phyloP scores from a whole-genome alignment of 2,888 invertebrate genomes.

The Napeogenes inachia region DNA sequence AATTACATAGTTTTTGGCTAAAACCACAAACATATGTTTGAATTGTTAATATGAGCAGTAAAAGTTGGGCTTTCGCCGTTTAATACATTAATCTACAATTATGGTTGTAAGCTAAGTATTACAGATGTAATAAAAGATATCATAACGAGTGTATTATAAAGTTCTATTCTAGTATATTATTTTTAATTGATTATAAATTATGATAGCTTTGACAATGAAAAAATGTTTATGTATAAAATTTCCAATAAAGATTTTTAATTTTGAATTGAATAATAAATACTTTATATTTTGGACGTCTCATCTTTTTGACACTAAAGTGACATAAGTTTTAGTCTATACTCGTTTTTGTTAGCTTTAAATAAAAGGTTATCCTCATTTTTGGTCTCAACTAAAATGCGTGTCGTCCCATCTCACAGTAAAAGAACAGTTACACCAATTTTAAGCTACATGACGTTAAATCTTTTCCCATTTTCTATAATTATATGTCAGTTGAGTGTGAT shows the following conservation, averaged over 20 bases:
- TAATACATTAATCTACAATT: constrained; percentile 10
- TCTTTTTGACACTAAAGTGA: too few relatives aligned
- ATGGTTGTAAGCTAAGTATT: neutral
- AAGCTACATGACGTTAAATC: neutral
- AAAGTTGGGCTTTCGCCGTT: constrained; percentile 22
- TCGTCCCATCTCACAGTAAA: neutral
- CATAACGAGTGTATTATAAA: neutral
- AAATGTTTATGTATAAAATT: too few relatives aligned
- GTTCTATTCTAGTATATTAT: too few relatives aligned
- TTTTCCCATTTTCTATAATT: constrained; percentile 6
- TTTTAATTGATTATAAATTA: too few relatives aligned
- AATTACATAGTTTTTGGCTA: constrained; percentile 18
- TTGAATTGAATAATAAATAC: too few relatives aligned
- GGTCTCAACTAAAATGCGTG: neutral
- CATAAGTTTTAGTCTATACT: too few relatives aligned
- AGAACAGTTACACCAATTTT: constrained; percentile 5
- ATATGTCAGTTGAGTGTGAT: neutral
- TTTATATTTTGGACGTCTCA: too few relatives aligned
- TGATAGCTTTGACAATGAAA: too few relatives aligned
- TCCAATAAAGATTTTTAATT: too few relatives aligned
- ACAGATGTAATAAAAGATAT: neutral
- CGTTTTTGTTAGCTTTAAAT: too few relatives aligned
- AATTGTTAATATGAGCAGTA: constrained; percentile 21
- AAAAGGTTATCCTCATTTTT: too few relatives aligned
- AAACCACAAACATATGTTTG: constrained; percentile 14